phyloP scores from a whole-genome alignment of 2,113 vertebrate species.

The Meriones unguiculatus region DNA sequence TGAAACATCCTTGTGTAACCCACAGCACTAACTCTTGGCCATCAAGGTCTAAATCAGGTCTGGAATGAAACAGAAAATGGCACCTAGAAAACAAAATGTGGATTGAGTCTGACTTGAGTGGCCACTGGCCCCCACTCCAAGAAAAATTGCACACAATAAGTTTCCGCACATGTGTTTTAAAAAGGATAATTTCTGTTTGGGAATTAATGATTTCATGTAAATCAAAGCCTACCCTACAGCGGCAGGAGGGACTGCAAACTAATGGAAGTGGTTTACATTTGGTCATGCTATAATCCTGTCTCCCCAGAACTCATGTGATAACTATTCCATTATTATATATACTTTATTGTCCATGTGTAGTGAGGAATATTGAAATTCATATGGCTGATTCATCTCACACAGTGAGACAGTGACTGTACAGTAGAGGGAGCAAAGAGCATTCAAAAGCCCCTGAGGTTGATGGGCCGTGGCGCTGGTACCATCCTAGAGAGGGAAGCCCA shows the following conservation, averaged over 20 bases:
- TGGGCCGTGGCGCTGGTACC: too few species aligned
- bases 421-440: not conserved
- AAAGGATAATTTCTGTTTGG: not conserved
- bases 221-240: not conserved
- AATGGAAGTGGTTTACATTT: not conserved
- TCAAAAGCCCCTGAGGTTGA: not conserved
- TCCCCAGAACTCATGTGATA: not conserved
- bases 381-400: not conserved
- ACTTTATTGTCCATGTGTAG: not conserved
- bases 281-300: not conserved
- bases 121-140: not conserved
- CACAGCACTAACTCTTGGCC: too few species aligned
- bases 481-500: not conserved
- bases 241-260: not conserved
- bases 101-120: not conserved
- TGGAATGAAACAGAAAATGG: not conserved
- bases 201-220: not conserved
- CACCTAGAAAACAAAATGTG: not conserved
- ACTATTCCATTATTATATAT: not conserved
- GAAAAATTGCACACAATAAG: not conserved
- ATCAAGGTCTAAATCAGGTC: not conserved
- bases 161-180: not conserved
- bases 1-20: not conserved
- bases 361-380: not conserved
- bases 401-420: not conserved